Conservation (phyloP, 2,888 invertebrate genomes). For the Lordiphosa andalusiaca region DNA sequence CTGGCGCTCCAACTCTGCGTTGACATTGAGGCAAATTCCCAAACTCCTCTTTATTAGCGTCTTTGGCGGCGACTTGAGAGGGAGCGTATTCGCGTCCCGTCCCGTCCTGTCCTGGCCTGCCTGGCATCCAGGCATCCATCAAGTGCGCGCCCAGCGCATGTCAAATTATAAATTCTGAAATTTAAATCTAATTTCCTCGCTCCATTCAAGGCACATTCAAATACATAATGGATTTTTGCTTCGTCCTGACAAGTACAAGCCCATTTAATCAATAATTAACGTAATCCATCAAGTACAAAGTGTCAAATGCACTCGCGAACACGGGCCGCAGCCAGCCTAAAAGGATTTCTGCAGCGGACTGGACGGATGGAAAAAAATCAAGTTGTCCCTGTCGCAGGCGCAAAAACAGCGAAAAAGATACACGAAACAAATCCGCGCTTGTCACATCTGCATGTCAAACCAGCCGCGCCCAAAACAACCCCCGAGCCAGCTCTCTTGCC, state of each 20-base stretch:
- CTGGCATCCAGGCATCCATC: slow-evolving; percentile 51
- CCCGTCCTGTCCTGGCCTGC: too few species aligned
- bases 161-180: slow-evolving; percentile 64
- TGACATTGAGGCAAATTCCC: slow-evolving; percentile 54
- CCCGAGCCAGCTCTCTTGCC: slow-evolving; percentile 40
- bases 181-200: slow-evolving; percentile 63
- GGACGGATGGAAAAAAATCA: slow-evolving; percentile 46
- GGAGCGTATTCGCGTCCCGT: neutral
- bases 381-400: slow-evolving; percentile 54
- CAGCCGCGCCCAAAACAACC: slow-evolving; percentile 47
- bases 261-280: slow-evolving; percentile 79
- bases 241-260: slow-evolving; percentile 67
- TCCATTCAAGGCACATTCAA: slow-evolving; percentile 46
- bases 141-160: slow-evolving; percentile 50
- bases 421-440: slow-evolving; percentile 68
- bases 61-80: slow-evolving; percentile 6
- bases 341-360: slow-evolving; percentile 52
- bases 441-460: slow-evolving; percentile 75
- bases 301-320: slow-evolving; percentile 80
- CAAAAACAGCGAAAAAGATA: slow-evolving; percentile 35
- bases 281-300: slow-evolving; percentile 80
- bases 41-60: slow-evolving; percentile 13
- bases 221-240: slow-evolving; percentile 64
- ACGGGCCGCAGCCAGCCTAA: slow-evolving; percentile 29
- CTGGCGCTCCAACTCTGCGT: slow-evolving; percentile 56